Evolutionary conservation across 2,797 vertebrate genomes (phyloP), one percentile per base, ranked within the genome.

Genomic region (Amniataba percoides): DNA sequence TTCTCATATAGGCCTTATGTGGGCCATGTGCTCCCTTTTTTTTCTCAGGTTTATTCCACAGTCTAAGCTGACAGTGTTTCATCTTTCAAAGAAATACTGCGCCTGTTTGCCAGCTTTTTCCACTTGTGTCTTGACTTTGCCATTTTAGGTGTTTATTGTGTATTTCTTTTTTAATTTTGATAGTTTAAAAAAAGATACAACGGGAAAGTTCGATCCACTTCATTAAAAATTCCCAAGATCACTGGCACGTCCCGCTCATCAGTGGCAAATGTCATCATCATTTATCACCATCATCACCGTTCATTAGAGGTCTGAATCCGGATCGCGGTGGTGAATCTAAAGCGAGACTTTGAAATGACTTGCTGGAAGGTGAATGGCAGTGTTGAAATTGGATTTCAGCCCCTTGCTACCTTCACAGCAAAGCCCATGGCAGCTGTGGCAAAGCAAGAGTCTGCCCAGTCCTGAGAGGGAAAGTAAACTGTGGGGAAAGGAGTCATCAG

Each of bases 351-450:
- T 53, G 77, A 58, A 56, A 62, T 42, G 79, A 87, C 60, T 31
- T 72, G 75, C 86, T 82, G 23, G 23, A 60, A 76, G 77, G 80
- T 39, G 36, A 77, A 64, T 12, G 58, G 43, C 63, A n/a, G 49
- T 77, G 81, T 83, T 90, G 59, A 87, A 89, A 78, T 89, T 85
- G 86, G 86, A 85, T 77, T 82, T 80, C 36, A 68, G 81, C 89
- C 81, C 55, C 7, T 65, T 8, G 72, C 72, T 77, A 66, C 71
- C 72, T 78, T 82, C 56, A 49, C 71, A 86, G 71, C 39, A 74
- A 36, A 42, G 71, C 82, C 77, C 60, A 46, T 88, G 83, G 84
- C 84, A 87, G 84, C 81, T 74, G 57, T 58, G 69, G 83, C 58
- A 80, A 76, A 51, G 63, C 76, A 72, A 60, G 77, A 71, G 61